phyloP scores from a whole-genome alignment of 1,140 invertebrate species.

The Sarcophaga peregrina region DNA sequence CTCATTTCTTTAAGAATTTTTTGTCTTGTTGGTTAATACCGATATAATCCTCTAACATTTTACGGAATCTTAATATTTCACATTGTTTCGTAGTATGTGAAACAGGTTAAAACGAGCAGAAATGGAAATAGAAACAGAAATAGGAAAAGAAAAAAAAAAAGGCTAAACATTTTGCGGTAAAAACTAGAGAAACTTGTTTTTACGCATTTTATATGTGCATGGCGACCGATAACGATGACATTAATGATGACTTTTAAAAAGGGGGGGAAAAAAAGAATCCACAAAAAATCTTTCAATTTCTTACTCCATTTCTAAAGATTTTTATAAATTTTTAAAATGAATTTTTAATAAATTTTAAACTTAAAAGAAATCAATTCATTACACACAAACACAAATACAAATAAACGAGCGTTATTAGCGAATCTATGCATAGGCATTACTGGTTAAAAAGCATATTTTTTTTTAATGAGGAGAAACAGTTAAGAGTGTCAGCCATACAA shows the following conservation, averaged over 20 bases:
- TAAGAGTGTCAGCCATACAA: no score
- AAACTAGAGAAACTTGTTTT: conserved; percentile 37
- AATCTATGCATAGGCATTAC: neutral
- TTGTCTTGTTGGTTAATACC: neutral
- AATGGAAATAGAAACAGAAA: no score
- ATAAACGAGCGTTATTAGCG: neutral
- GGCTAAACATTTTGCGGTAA: neutral
- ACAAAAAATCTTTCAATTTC: no score
- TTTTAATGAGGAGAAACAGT: no score
- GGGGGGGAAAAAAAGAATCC: neutral
- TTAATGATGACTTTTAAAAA: conserved; percentile 11
- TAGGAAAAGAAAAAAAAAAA: neutral
- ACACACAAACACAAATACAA: neutral
- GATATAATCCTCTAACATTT: neutral
- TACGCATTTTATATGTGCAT: conserved; percentile 29
- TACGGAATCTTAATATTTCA: neutral
- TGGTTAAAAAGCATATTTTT: no score
- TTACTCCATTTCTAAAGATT: no score
- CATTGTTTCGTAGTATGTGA: neutral
- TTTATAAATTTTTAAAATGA: conserved; percentile 9
- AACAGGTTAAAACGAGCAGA: conserved; percentile 18
- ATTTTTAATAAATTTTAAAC: conserved; percentile 5
- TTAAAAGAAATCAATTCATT: neutral
- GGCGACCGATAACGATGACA: neutral
- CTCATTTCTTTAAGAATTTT: neutral